Base-by-base conservation (phyloP, 2,888 invertebrate genomes). In the Leptothorax acervorum region DNA sequence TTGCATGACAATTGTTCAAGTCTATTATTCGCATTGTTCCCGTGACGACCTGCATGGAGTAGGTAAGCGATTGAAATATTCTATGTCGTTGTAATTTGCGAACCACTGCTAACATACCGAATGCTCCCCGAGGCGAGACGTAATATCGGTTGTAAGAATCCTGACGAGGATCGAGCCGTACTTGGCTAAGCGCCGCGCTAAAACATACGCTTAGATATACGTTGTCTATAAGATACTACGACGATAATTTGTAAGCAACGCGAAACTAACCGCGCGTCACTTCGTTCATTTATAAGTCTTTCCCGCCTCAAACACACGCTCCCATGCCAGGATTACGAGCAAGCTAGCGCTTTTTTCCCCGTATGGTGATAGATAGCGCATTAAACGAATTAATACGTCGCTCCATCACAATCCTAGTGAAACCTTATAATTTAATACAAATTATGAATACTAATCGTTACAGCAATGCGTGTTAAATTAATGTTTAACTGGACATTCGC, bases 91-190 rank as follows among this genome's bases (percentile, higher is more conserved):
- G 48, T 76, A 63, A 86, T 55, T 86, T 90, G 89, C 87, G 89
- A 88, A 88, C 88, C 89, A 88, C 88, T 90, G 89, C 75, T 71
- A 70, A 85, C 76, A 82, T 75, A 71, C 68, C 45, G 62, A 71
- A 84, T 83, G 65, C 68, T 68, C 81, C 85, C 88, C 81, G 88
- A 87, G 88, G 90, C 90, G 90, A 88, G 86, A 78, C n/a, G 82
- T 88, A 89, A 86, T 84, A 85, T 88, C 88, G 85, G 85, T 82
- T 84, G 88, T 75, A 82, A 87, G 86, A 85, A 84, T 86, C 66
- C 86, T 51, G 85, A 85, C 71, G 83, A 86, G 83, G 66, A 85
- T 87, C 84, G 71, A 70, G 85, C 84, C 65, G 74, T 75, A 82
- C 66, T 35, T 39, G 71, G 75, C 75, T 84, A 65, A 87, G 75